These are phyloP conservation scores for Chaunax sp. DNA, from an alignment of 2,797 vertebrate genomes.

Conservation along the genomic window DNA sequence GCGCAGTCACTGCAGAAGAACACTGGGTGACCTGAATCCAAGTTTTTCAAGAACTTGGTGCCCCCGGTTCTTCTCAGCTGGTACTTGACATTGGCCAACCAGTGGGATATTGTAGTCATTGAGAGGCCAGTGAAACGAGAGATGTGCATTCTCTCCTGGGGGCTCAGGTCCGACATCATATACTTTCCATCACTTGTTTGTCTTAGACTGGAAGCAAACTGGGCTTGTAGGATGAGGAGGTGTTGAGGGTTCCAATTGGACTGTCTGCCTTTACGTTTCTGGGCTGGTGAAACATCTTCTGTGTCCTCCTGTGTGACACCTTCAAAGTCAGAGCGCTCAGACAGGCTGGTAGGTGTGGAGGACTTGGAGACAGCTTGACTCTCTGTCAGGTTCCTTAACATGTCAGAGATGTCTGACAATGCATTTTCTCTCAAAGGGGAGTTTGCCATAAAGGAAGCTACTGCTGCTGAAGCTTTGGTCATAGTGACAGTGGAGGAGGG, in stretches of 20 bases:
- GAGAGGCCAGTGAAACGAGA: constrained; percentile 98
- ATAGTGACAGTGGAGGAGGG: constrained; percentile 92
- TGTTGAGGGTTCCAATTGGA: constrained; percentile 99
- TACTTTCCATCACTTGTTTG: constrained; percentile 97
- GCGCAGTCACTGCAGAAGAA: constrained; percentile 99
- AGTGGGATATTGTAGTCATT: constrained; percentile 99
- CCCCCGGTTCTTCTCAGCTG: constrained; percentile 98
- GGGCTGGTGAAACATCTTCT: constrained; percentile 95
- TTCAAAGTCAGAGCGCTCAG: constrained; percentile 95
- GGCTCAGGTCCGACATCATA: constrained; percentile 98
- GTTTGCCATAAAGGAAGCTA: constrained; percentile 96
- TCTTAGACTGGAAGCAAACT: constrained; percentile 97
- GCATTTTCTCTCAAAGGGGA: constrained; percentile 98
- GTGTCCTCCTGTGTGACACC: constrained; percentile 93
- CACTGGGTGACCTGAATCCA: constrained; percentile 98
- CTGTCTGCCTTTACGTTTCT: constrained; percentile 98
- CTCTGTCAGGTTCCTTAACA: constrained; percentile 99
- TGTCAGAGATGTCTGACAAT: constrained; percentile 98
- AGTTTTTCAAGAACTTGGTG: constrained; percentile 99
- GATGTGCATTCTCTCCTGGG: constrained; percentile 99
- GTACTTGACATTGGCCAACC: constrained; percentile 99
- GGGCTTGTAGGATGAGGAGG: constrained; percentile 97
- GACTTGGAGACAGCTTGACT: constrained; percentile 94
- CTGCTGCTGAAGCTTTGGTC: constrained; percentile 95
- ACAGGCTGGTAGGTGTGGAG: constrained; percentile 96